These are phyloP conservation scores for Cyprinodon brontotheroides DNA, from an alignment of 2,113 vertebrate genomes.

Conservation along the genomic window DNA sequence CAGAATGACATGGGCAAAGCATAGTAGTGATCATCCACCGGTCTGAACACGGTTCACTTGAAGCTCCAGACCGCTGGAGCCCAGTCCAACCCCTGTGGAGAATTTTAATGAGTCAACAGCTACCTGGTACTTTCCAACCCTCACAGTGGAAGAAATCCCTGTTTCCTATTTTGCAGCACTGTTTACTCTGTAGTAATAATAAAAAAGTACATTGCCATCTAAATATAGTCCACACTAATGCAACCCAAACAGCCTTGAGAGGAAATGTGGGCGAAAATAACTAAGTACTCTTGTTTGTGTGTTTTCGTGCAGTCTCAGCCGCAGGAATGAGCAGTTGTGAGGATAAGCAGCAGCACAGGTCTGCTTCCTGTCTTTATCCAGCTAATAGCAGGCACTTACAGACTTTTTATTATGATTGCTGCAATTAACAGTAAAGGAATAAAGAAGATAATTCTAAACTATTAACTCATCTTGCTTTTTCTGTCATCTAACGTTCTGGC, in stretches of 20 bases:
- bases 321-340: constrained; percentile 45
- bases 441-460: constrained; percentile 10
- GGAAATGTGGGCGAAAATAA: constrained; percentile 31
- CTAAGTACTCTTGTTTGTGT: constrained; percentile 25
- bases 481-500: constrained; percentile 12
- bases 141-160: constrained; percentile 43
- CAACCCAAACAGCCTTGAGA: constrained; percentile 37
- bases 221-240: constrained; percentile 57
- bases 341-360: constrained; percentile 55
- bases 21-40: constrained; percentile 6
- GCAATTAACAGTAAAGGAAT: constrained; percentile 66
- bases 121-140: constrained; percentile 38
- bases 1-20: constrained; percentile 17
- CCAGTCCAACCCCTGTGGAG: constrained; percentile 31
- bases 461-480: constrained; percentile 26
- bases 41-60: neutral
- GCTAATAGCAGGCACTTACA: constrained; percentile 71
- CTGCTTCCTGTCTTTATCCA: constrained; percentile 72
- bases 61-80: constrained; percentile 6
- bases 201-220: constrained; percentile 50
- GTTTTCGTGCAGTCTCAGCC: constrained; percentile 33
- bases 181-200: constrained; percentile 57
- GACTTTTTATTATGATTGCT: constrained; percentile 74
- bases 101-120: constrained; percentile 43
- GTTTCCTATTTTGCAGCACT: constrained; percentile 44